Evolutionary conservation across 1,140 invertebrate genomes (phyloP).

Genomic region (Trypoxylus dichotomus): DNA sequence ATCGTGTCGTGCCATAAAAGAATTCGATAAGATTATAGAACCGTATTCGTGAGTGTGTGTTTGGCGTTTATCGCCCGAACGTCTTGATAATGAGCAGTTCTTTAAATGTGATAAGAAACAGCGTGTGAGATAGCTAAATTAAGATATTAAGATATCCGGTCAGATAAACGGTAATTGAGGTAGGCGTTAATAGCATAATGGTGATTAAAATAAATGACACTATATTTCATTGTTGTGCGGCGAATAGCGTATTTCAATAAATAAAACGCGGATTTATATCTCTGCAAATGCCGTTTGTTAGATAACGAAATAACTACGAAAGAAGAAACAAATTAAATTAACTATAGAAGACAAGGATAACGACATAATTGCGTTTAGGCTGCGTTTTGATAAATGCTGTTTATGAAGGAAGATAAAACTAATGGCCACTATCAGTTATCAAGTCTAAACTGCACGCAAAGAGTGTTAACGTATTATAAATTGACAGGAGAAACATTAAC

Average conservation of each 20-base stretch:
- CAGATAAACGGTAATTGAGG: slow-evolving; percentile 24
- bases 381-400: background rate
- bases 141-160: slow-evolving; percentile 30
- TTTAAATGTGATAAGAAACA: background rate
- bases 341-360: background rate
- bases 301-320: background rate
- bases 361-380: background rate
- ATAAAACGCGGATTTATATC: background rate
- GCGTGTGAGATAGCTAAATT: slow-evolving; percentile 31
- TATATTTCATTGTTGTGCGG: background rate
- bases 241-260: background rate
- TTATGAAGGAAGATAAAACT: slow-evolving; percentile 3
- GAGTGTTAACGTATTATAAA: background rate
- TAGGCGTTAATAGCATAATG: slow-evolving; percentile 7
- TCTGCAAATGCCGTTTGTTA: background rate
- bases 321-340: background rate
- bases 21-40: slow-evolving; percentile 27
- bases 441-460: background rate
- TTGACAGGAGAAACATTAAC: background rate
- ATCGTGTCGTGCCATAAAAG: slow-evolving; percentile 5
- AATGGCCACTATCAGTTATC: background rate
- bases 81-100: slow-evolving; percentile 22
- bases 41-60: background rate
- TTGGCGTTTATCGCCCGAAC: background rate
- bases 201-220: slow-evolving; percentile 4